phyloP scores from a whole-genome alignment of 1,140 invertebrate species.

The Drosophila auraria region DNA sequence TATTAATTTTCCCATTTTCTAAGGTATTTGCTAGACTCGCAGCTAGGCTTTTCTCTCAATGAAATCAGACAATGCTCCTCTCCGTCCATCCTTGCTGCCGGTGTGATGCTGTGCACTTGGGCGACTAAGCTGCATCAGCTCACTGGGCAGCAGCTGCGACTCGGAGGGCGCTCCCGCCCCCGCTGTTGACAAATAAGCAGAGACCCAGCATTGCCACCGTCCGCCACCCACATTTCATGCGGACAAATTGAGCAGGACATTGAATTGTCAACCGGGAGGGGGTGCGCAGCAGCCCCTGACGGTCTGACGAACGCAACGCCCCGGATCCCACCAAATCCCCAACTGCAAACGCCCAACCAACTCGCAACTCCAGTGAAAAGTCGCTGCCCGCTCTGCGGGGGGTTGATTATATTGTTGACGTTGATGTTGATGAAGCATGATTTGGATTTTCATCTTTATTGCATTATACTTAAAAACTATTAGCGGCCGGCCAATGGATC shows the following conservation, averaged over 20 bases:
- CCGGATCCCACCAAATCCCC: neutral
- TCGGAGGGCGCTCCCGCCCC: slow-evolving; percentile 22
- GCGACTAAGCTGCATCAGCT: slow-evolving; percentile 77
- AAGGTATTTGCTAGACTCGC: neutral
- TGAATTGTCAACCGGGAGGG: slow-evolving; percentile 71
- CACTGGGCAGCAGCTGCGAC: slow-evolving; percentile 54
- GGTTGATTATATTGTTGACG: slow-evolving; percentile 82
- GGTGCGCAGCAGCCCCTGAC: slow-evolving; percentile 72
- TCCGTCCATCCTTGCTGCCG: slow-evolving; percentile 30
- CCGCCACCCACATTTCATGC: slow-evolving; percentile 64
- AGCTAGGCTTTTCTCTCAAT: neutral
- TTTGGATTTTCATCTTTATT: slow-evolving; percentile 84
- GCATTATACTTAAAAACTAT: slow-evolving; percentile 84
- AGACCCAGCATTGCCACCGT: slow-evolving; percentile 10
- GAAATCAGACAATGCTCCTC: slow-evolving; percentile 51
- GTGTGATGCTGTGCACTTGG: slow-evolving; percentile 71
- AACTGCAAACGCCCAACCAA: neutral
- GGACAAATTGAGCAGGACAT: slow-evolving; percentile 82
- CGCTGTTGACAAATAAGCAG: slow-evolving; percentile 65
- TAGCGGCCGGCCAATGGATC: slow-evolving; percentile 51
- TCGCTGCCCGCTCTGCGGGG: slow-evolving; percentile 45
- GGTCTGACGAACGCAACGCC: slow-evolving; percentile 29
- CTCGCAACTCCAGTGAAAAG: slow-evolving; percentile 35
- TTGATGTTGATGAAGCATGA: slow-evolving; percentile 84
- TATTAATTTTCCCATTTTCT: neutral